phyloP scores from a whole-genome alignment of 2,888 invertebrate genomes.

The Drosophila planitibia region DNA sequence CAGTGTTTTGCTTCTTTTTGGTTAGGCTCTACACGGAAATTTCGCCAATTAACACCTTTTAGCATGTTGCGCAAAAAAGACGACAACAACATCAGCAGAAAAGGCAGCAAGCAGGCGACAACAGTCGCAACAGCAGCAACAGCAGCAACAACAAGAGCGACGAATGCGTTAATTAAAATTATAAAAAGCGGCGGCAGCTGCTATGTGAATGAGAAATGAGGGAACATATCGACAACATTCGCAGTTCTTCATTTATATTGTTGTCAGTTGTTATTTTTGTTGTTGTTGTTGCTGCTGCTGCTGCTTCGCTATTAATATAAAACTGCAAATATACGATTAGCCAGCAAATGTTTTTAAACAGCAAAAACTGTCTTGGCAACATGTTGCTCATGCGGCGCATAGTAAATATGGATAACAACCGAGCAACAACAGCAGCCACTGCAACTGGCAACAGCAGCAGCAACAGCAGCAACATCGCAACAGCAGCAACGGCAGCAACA shows the following conservation, averaged over 20 bases:
- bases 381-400: slow-evolving; percentile 73
- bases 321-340: slow-evolving; percentile 76
- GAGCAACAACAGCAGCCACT: slow-evolving; percentile 47
- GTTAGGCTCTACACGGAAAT: slow-evolving; percentile 82
- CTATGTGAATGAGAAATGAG: slow-evolving; percentile 67
- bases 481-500: slow-evolving; percentile 68
- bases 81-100: slow-evolving; percentile 54
- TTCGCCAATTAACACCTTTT: slow-evolving; percentile 85
- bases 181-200: slow-evolving; percentile 63
- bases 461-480: slow-evolving; percentile 57
- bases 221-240: slow-evolving; percentile 52
- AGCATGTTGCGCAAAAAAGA: slow-evolving; percentile 80
- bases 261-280: slow-evolving; percentile 23
- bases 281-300: slow-evolving; percentile 25
- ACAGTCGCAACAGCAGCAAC: slow-evolving; percentile 47
- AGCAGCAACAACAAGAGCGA: slow-evolving; percentile 38
- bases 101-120: slow-evolving; percentile 49
- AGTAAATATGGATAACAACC: slow-evolving; percentile 74
- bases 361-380: slow-evolving; percentile 62
- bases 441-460: slow-evolving; percentile 19
- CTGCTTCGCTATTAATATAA: slow-evolving; percentile 72
- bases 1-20: slow-evolving; percentile 61
- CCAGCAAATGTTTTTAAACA: slow-evolving; percentile 62
- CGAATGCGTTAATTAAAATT: slow-evolving; percentile 74
- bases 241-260: slow-evolving; percentile 46